Evolutionary conservation across 1,140 invertebrate species (phyloP).

Genomic region (Drosophila miranda): DNA sequence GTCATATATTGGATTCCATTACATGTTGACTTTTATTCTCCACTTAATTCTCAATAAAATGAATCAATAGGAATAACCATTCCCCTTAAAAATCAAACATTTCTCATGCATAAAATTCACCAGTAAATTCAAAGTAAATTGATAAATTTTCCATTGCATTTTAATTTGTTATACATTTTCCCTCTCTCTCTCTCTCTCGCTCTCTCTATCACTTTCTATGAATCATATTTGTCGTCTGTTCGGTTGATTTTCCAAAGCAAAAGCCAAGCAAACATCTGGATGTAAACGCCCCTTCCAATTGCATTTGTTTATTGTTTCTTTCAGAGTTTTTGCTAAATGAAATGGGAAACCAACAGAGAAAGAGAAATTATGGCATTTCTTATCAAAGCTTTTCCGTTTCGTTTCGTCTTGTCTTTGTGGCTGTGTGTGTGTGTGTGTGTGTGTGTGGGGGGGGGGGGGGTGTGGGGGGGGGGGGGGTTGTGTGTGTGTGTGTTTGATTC

Average conservation of each 20-base stretch:
- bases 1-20: too few species aligned
- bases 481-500: background rate
- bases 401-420: constrained; percentile 8
- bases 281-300: constrained; percentile 43
- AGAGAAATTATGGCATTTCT: constrained; percentile 18
- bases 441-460: background rate
- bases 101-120: too few species aligned
- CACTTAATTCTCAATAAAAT: too few species aligned
- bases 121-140: constrained; percentile 6
- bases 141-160: constrained; percentile 36
- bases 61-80: too few species aligned
- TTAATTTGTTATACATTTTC: constrained; percentile 21
- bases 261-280: constrained; percentile 31
- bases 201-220: background rate
- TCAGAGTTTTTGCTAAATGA: constrained; percentile 16
- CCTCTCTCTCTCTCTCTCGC: background rate
- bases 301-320: constrained; percentile 19
- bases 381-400: constrained; percentile 31
- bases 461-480: too few species aligned
- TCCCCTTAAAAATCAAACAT: too few species aligned
- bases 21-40: too few species aligned
- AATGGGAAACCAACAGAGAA: constrained; percentile 4
- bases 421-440: background rate
- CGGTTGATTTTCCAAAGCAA: constrained; percentile 3
- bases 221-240: constrained; percentile 24